Evolutionary conservation across 2,113 vertebrate genomes (phyloP).

Genomic region (Cepphus grylle): DNA sequence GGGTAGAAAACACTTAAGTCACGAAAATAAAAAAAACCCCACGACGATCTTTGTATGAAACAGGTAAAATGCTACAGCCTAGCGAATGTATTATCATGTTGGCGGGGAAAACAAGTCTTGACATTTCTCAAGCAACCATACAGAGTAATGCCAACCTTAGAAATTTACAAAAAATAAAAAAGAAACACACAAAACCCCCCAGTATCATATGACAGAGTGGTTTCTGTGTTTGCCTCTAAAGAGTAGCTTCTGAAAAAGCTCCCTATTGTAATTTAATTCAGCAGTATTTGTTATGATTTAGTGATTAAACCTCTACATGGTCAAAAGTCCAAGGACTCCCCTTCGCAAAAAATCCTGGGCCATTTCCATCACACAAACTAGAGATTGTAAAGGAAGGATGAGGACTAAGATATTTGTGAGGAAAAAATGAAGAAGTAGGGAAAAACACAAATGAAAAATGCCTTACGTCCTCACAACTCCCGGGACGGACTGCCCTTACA

Average conservation of each 20-base stretch:
- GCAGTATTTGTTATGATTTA: background rate
- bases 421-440: background rate
- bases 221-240: background rate
- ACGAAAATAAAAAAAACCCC: background rate
- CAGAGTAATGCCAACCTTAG: background rate
- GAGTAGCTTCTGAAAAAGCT: background rate
- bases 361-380: background rate
- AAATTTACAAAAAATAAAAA: background rate
- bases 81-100: background rate
- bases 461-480: background rate
- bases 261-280: background rate
- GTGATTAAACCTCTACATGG: background rate
- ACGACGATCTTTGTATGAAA: background rate
- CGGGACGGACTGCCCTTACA: accelerated
- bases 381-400: accelerated
- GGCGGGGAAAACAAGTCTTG: background rate
- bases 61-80: background rate
- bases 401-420: background rate
- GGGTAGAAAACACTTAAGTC: background rate
- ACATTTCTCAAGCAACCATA: background rate
- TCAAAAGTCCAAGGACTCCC: background rate
- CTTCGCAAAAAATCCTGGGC: background rate
- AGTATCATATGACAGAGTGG: background rate
- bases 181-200: background rate
- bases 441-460: background rate